Conservation (phyloP, 2,888 invertebrate genomes). For the Pimpla rufipes region DNA sequence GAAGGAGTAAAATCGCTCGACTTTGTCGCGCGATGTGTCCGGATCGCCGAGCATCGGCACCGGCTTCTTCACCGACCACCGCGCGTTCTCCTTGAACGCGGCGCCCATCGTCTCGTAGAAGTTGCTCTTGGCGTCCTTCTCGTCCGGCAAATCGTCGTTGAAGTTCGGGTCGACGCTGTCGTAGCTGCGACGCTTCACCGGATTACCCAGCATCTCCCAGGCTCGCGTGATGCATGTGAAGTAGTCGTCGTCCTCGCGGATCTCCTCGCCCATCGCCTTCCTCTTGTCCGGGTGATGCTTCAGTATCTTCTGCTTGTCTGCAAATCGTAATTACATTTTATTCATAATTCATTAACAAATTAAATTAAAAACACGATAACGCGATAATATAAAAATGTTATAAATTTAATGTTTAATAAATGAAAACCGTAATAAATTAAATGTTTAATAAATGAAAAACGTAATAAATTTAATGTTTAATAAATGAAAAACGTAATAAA, state of each 20-base stretch:
- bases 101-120: conserved; percentile 90
- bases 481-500: too few relatives aligned
- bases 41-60: conserved; percentile 94
- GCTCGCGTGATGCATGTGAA: conserved; percentile 99
- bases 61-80: conserved; percentile 96
- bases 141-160: conserved; percentile 94
- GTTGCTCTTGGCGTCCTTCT: conserved; percentile 91
- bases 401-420: too few relatives aligned
- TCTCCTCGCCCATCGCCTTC: conserved; percentile 95
- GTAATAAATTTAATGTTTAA: too few relatives aligned
- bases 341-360: not conserved
- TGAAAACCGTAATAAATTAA: not conserved
- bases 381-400: too few relatives aligned
- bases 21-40: conserved; percentile 92
- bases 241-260: conserved; percentile 97
- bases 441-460: too few relatives aligned
- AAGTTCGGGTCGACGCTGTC: conserved; percentile 99
- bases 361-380: not conserved
- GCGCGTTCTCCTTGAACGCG: conserved; percentile 91
- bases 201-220: conserved; percentile 95
- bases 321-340: conserved; percentile 1
- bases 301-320: conserved; percentile 93
- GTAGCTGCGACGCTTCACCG: conserved; percentile 94
- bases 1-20: conserved; percentile 98
- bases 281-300: conserved; percentile 99